Evolutionary conservation across 2,797 vertebrate species (phyloP), one percentile per base, ranked within the genome.

Genomic region (Cichlasoma orientale): DNA sequence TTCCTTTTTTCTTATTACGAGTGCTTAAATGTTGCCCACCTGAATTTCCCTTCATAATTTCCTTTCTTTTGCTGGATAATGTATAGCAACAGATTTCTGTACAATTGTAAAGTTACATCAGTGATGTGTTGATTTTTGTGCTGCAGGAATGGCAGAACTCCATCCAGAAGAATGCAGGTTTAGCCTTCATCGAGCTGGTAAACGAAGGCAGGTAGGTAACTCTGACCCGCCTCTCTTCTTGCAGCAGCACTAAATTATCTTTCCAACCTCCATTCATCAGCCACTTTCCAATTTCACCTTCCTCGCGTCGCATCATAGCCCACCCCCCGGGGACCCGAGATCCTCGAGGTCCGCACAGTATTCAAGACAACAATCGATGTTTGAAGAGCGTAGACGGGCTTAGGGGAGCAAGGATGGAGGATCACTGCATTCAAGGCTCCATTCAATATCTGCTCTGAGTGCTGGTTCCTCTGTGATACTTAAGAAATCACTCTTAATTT

Each of bases 61-160:
- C 3, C 47, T 50, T 19, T 8, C 16, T 50, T 50, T 50, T 3
- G 8, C 6, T 19, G 16, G 2, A 7, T 50, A n/a, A 9, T 75
- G 25, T 71, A 27, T 36, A 9, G 54, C 25, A 41, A 23, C 25
- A 3, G 10, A 61, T 13, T 19, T 76, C 29, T 73, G 3, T 58
- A 14, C 33, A 27, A 25, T 2, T 4, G 12, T 63, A 13, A 70
- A 31, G 29, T 71, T 31, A 2, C 31, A 11, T 76, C 3, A 38
- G 50, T 38, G 23, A 56, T 25, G 19, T 59, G 36, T 18, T 79
- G 44, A 72, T 69, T 27, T 84, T 41, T 89, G 33, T 83, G 14
- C 88, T 90, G 54, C 89, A 98, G 97, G 97, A 97, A 87, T 98
- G 97, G 97, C 97, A 98, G 92, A 98, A 98, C 92, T 98, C 97